Conservation (phyloP, 2,888 invertebrate species). For the Periphyllus acericola region DNA sequence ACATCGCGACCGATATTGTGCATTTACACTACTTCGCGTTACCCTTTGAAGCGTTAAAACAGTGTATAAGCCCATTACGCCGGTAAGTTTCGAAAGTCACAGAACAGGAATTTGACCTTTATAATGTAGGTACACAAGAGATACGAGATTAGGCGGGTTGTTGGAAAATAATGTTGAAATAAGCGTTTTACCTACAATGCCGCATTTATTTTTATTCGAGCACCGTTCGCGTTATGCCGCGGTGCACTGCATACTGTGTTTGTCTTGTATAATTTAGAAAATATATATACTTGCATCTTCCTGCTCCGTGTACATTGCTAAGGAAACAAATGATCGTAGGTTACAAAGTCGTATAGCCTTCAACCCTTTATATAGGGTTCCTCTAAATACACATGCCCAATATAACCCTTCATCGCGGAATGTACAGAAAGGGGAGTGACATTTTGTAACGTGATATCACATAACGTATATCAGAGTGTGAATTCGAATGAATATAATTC, state of each 20-base stretch:
- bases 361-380: slow-evolving; percentile 10
- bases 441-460: slow-evolving; percentile 14
- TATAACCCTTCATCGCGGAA: slow-evolving; percentile 23
- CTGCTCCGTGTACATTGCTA: neutral
- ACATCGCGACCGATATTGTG: slow-evolving; percentile 4
- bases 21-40: slow-evolving; percentile 40
- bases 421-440: neutral
- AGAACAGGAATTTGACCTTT: slow-evolving; percentile 25
- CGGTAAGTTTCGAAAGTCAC: slow-evolving; percentile 46
- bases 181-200: neutral
- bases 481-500: neutral
- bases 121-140: neutral
- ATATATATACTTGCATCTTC: neutral
- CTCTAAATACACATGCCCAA: slow-evolving; percentile 36
- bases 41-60: slow-evolving; percentile 31
- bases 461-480: neutral
- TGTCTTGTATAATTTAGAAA: neutral
- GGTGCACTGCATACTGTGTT: neutral
- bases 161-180: slow-evolving; percentile 3
- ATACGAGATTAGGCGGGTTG: neutral
- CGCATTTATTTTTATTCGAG: neutral
- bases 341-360: slow-evolving; percentile 31
- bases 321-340: slow-evolving; percentile 47
- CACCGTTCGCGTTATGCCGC: neutral
- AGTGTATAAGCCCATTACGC: slow-evolving; percentile 26